These are phyloP conservation scores for Macropus fuliginosus DNA, from an alignment of 2,797 vertebrate species.

Conservation along the genomic window DNA sequence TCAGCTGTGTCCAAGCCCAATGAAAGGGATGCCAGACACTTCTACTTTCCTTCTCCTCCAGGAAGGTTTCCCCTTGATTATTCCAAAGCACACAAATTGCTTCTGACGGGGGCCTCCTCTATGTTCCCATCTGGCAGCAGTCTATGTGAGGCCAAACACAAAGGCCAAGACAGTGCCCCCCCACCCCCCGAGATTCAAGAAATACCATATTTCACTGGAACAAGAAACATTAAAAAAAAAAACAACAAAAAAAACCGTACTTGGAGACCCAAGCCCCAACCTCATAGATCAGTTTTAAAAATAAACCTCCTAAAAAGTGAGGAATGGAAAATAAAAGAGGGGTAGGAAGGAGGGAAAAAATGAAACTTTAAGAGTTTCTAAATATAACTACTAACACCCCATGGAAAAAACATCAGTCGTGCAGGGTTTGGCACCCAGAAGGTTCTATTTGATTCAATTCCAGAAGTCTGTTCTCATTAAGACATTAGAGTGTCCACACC, in stretches of 20 bases:
- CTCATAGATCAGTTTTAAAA: slow-evolving; percentile 74
- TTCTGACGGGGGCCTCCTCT: neutral
- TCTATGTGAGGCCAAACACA: neutral
- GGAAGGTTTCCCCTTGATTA: neutral
- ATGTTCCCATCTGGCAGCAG: neutral
- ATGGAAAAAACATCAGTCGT: slow-evolving; percentile 81
- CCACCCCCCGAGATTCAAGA: slow-evolving; percentile 41
- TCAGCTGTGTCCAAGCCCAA: neutral
- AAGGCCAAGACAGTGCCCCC: neutral
- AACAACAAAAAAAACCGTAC: slow-evolving; percentile 41
- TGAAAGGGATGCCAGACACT: neutral
- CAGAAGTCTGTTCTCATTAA: slow-evolving; percentile 73
- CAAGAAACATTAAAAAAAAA: neutral
- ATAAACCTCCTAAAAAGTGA: slow-evolving; percentile 57
- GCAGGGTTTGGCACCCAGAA: slow-evolving; percentile 68
- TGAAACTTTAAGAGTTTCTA: slow-evolving; percentile 80
- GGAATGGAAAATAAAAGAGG: slow-evolving; percentile 60
- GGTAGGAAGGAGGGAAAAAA: slow-evolving; percentile 19
- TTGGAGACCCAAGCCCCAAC: slow-evolving; percentile 63
- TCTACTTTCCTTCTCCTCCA: neutral
- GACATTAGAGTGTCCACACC: slow-evolving; percentile 48
- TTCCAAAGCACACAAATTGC: neutral
- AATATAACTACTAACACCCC: slow-evolving; percentile 81
- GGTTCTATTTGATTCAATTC: slow-evolving; percentile 68
- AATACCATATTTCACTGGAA: slow-evolving; percentile 57